Conservation (phyloP, 2,113 vertebrate genomes). For the Amazona vittata region DNA sequence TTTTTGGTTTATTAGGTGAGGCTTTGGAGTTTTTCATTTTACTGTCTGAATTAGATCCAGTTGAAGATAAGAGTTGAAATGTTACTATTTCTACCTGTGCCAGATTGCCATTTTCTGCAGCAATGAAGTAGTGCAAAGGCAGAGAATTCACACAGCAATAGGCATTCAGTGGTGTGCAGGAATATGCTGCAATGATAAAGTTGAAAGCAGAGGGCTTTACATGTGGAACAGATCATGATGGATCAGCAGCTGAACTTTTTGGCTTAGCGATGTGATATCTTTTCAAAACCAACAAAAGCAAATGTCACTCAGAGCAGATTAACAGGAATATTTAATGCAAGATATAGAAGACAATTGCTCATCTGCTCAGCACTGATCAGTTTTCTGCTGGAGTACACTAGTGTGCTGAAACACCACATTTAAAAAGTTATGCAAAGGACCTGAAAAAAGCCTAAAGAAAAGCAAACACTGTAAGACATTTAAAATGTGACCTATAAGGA, state of each 20-base stretch:
- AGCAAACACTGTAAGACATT: neutral
- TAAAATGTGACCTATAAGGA: neutral
- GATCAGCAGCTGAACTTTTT: constrained; percentile 1
- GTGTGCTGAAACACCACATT: neutral
- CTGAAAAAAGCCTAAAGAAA: neutral
- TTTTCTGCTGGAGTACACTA: neutral
- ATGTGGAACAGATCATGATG: neutral
- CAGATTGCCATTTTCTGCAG: neutral
- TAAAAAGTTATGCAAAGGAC: neutral
- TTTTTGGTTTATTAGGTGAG: neutral
- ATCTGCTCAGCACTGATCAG: neutral
- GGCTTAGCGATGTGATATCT: neutral
- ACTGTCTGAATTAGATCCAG: neutral
- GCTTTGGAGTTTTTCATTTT: neutral
- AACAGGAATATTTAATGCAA: neutral
- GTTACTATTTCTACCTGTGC: neutral
- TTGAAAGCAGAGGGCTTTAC: neutral
- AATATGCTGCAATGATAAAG: neutral
- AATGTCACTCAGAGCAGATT: neutral
- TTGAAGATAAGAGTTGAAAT: neutral
- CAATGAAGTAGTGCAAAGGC: neutral
- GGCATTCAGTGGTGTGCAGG: neutral
- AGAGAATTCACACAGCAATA: neutral
- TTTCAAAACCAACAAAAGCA: constrained; percentile 30
- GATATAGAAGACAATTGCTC: neutral